Evolutionary conservation across 2,888 invertebrate species (phyloP).

Genomic region (Theodoxus fluviatilis): DNA sequence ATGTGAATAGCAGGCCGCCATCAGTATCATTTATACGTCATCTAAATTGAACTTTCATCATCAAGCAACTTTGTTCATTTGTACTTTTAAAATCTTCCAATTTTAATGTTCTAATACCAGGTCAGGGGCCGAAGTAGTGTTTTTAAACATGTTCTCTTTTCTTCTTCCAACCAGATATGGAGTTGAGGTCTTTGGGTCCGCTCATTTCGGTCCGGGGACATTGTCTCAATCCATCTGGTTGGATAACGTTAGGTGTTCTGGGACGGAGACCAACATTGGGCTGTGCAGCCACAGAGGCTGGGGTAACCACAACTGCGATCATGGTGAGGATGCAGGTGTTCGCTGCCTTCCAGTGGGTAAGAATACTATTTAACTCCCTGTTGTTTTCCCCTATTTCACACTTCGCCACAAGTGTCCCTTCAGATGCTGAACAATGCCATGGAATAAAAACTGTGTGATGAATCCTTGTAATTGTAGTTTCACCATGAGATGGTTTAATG

Average conservation of each 20-base stretch:
- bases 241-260: slow-evolving; percentile 43
- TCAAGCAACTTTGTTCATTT: too few species aligned
- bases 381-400: neutral
- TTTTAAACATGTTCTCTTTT: too few species aligned
- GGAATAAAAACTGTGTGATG: too few species aligned
- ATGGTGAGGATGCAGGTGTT: slow-evolving; percentile 46
- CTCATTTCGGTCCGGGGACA: slow-evolving; percentile 40
- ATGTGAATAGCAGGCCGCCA: too few species aligned
- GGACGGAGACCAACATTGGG: slow-evolving; percentile 39
- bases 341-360: slow-evolving; percentile 31
- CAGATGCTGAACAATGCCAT: too few species aligned
- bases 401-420: too few species aligned
- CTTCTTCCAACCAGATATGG: too few species aligned
- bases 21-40: too few species aligned
- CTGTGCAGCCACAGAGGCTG: slow-evolving; percentile 38
- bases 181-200: too few species aligned
- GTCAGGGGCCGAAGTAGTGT: slow-evolving; percentile 36
- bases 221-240: slow-evolving; percentile 46
- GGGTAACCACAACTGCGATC: slow-evolving; percentile 43
- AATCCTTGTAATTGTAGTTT: too few species aligned
- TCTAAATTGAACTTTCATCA: too few species aligned
- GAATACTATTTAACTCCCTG: neutral
- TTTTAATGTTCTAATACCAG: slow-evolving; percentile 25
- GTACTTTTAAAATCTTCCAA: neutral
- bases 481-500: too few species aligned